Conservation (phyloP, 1,140 invertebrate species). For the Cotesia glomerata region DNA sequence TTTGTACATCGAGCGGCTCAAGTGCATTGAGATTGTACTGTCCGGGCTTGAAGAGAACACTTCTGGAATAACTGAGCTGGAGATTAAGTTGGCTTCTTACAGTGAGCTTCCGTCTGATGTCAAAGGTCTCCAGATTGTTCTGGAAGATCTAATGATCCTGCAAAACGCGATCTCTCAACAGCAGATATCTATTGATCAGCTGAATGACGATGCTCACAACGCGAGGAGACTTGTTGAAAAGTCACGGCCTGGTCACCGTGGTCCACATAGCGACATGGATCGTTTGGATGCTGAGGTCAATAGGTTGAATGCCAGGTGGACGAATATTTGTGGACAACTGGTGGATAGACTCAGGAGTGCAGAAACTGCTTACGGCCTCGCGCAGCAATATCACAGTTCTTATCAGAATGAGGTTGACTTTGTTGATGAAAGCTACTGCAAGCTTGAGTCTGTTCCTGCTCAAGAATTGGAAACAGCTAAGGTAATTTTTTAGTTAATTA, state of each 20-base stretch:
- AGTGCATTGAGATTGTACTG: constrained; percentile 89
- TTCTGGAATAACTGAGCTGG: constrained; percentile 87
- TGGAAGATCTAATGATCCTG: constrained; percentile 78
- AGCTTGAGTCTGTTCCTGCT: constrained; percentile 74
- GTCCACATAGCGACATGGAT: constrained; percentile 84
- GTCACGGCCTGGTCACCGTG: constrained; percentile 74
- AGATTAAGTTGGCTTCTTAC: constrained; percentile 85
- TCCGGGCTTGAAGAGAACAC: constrained; percentile 88
- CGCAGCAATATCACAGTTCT: constrained; percentile 86
- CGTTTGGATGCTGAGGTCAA: constrained; percentile 92
- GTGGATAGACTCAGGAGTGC: constrained; percentile 87
- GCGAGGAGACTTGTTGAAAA: constrained; percentile 85
- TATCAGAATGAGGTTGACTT: constrained; percentile 87
- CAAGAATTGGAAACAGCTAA: constrained; percentile 79
- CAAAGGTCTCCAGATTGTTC: constrained; percentile 74
- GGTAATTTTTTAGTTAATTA: constrained; percentile 63
- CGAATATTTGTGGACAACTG: constrained; percentile 87
- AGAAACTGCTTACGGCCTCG: constrained; percentile 82
- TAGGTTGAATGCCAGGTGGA: constrained; percentile 87
- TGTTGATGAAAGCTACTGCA: constrained; percentile 80
- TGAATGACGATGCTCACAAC: constrained; percentile 88
- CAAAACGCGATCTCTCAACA: constrained; percentile 84
- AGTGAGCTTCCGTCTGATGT: constrained; percentile 83
- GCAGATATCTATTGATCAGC: constrained; percentile 85
- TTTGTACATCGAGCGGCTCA: constrained; percentile 88